Evolutionary conservation across 2,113 vertebrate genomes (phyloP), one percentile per base, ranked within the genome.

Genomic region (Cinclus cinclus): DNA sequence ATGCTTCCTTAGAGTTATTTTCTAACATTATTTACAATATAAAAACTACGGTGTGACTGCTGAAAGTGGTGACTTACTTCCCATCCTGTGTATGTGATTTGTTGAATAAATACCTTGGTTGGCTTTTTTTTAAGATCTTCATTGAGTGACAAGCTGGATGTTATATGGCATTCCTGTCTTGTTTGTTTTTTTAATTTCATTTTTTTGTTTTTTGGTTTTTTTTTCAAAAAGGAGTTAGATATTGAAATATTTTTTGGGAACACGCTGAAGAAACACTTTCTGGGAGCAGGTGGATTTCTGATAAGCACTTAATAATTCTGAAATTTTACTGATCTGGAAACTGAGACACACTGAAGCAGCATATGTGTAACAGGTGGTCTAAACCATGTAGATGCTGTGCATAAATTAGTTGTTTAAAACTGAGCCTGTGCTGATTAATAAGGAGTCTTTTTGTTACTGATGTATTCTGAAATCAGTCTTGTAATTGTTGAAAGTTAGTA

Each of bases 331-430:
- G 49, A 22, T 86, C 74, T 94, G 79, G 88, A 93, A 95, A 92
- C 60, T 46, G 78, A 82, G 59, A 60, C 37, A 79, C 62, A 80
- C 9, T 93, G 90, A 60, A 85, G 79, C 37, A 92, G 33, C 90
- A 63, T 93, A 76, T 94, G 95, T 91, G 17, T 70, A 96, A 73
- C 92, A 96, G 91, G 93, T 95, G 94, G 92, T 84, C 73, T 95
- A 58, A 95, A 89, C 78, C 44, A 12, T 81, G 58, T 41, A 69
- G 87, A 83, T 92, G 75, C 49, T 96, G 25, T 87, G 86, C 70
- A 60, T 83, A 89, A 96, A 94, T 95, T 96, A 91, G 31, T 73
- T 46, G 15, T 89, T 96, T 96, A 78, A 92, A 96, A 87, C 50
- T 80, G 87, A 95, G 49, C 59, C 81, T 83, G 49, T 42, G 37